Percentiles rank a stretch among this genome's conserved stretches.
phyloP scores from a whole-genome alignment of 2,113 vertebrate genomes.

The Charadrius vociferus region DNA sequence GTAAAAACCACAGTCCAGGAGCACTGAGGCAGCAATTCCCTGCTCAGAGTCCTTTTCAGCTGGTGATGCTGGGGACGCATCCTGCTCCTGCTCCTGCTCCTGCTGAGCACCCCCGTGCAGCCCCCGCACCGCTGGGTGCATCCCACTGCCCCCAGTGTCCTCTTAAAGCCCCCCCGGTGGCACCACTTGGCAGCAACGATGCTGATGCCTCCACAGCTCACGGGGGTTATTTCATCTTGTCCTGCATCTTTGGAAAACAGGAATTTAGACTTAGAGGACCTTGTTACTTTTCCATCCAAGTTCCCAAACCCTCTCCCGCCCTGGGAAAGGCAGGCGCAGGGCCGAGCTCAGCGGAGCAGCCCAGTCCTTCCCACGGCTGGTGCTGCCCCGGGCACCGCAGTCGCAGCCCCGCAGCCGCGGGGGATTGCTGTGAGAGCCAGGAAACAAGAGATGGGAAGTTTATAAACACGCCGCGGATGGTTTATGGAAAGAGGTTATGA shows the following conservation, averaged over 20 bases:
- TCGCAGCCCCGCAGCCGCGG: neutral
- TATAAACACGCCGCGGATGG: neutral
- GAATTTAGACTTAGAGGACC: neutral
- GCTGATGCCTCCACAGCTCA: neutral
- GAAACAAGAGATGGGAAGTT: neutral
- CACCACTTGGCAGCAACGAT: neutral
- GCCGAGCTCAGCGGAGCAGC: neutral
- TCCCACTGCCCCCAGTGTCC: rapidly evolving
- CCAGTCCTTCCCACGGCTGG: neutral
- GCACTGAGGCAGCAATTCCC: neutral
- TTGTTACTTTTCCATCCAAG: neutral
- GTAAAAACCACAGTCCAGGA: neutral
- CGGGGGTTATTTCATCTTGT: neutral
- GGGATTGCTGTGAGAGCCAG: neutral
- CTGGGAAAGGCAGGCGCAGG: neutral
- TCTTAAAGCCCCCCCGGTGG: neutral
- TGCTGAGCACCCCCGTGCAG: neutral
- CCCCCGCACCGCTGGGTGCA: rapidly evolving
- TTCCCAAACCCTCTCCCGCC: neutral
- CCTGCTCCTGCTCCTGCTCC: neutral
- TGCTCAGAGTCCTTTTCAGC: neutral
- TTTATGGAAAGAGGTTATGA: conserved; percentile 5
- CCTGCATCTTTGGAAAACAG: neutral
- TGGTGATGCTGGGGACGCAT: neutral
- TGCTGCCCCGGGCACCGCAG: neutral